phyloP scores from a whole-genome alignment of 2,113 vertebrate species.

The Rissa tridactyla region DNA sequence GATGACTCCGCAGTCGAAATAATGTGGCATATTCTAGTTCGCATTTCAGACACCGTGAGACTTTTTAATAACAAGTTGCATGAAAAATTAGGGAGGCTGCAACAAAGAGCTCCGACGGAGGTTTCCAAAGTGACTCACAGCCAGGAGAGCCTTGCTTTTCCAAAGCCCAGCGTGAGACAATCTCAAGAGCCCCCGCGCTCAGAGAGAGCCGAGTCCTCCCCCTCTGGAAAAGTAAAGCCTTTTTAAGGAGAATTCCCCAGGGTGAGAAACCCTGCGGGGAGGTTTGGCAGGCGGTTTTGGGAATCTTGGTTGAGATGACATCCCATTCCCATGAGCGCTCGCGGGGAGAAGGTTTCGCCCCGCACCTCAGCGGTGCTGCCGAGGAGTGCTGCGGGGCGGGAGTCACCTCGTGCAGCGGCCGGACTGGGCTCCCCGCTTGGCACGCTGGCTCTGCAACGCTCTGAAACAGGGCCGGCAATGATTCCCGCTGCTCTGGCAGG shows the following conservation, averaged over 20 bases:
- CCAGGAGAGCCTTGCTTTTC: not conserved
- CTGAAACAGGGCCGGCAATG: rapidly evolving
- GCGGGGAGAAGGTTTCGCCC: not conserved
- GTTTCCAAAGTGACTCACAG: constrained; percentile 54
- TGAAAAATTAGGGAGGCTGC: constrained; percentile 55
- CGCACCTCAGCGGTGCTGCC: not conserved
- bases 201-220: not conserved
- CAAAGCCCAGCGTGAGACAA: constrained; percentile 39
- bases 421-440: not conserved
- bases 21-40: constrained; percentile 28
- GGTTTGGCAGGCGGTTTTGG: not conserved
- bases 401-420: not conserved
- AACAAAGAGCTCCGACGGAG: constrained; percentile 43
- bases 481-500: not conserved
- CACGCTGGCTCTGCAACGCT: not conserved
- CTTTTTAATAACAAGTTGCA: constrained; percentile 53
- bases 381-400: not conserved
- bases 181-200: not conserved
- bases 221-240: not conserved
- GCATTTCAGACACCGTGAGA: constrained; percentile 42
- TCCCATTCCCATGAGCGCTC: not conserved
- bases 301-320: not conserved
- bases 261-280: not conserved
- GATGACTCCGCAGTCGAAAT: constrained; percentile 31
- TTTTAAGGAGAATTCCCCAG: not conserved